Percentiles rank a stretch among this genome's conserved stretches.
Conservation (phyloP, 2,888 invertebrate genomes). For the Onthophagus sagittarius region DNA sequence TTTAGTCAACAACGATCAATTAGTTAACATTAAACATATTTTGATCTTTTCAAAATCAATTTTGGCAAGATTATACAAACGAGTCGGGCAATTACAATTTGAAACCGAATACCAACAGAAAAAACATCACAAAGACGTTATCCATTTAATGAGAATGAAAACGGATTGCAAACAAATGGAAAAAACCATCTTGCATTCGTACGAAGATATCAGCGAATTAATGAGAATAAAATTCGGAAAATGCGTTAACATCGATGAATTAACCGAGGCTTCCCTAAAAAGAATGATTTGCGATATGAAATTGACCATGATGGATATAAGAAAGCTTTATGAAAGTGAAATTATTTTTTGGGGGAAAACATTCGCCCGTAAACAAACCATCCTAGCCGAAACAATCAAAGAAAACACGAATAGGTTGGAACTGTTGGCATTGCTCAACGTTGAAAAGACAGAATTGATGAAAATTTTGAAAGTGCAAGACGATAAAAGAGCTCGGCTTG, state of each 20-base stretch:
- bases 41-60: slow-evolving; percentile 62
- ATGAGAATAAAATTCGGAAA: slow-evolving; percentile 59
- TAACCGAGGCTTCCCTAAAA: slow-evolving; percentile 57
- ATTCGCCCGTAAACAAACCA: slow-evolving; percentile 42
- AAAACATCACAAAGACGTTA: slow-evolving; percentile 61
- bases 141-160: slow-evolving; percentile 67
- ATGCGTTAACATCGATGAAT: slow-evolving; percentile 52
- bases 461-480: slow-evolving; percentile 46
- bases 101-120: slow-evolving; percentile 62
- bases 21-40: slow-evolving; percentile 49
- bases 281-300: slow-evolving; percentile 55
- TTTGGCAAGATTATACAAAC: slow-evolving; percentile 56
- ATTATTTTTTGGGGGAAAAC: slow-evolving; percentile 46
- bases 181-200: slow-evolving; percentile 54
- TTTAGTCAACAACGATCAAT: slow-evolving; percentile 43
- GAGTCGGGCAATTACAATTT: slow-evolving; percentile 61
- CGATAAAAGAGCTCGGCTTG: slow-evolving; percentile 36
- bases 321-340: slow-evolving; percentile 48
- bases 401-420: slow-evolving; percentile 56
- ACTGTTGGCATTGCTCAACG: slow-evolving; percentile 53
- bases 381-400: slow-evolving; percentile 49
- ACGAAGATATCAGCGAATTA: slow-evolving; percentile 51
- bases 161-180: slow-evolving; percentile 67
- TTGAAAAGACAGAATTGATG: slow-evolving; percentile 52
- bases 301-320: slow-evolving; percentile 50